Conservation (phyloP, 1,140 invertebrate genomes). For the Zaprionus tsacasi region DNA sequence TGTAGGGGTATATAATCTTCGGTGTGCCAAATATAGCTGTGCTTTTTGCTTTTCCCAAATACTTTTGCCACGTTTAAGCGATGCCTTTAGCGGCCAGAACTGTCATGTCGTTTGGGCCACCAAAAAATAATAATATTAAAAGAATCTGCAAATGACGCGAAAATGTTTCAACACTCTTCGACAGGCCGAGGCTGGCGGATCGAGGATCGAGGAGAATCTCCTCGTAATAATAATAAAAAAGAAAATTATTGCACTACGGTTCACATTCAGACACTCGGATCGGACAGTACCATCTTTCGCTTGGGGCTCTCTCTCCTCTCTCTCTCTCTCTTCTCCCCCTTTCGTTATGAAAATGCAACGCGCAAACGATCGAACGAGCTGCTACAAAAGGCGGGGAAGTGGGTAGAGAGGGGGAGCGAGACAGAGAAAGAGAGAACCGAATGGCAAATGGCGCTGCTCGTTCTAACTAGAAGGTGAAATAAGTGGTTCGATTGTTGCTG, state of each 20-base stretch:
- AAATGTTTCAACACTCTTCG: slow-evolving; percentile 78
- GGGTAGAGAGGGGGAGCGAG: background rate
- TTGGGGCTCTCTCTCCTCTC: slow-evolving; percentile 40
- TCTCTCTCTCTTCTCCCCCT: slow-evolving; percentile 1
- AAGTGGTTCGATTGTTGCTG: slow-evolving; percentile 80
- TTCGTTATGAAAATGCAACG: slow-evolving; percentile 66
- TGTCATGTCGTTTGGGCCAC: slow-evolving; percentile 56
- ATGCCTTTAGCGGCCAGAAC: slow-evolving; percentile 40
- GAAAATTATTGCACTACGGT: slow-evolving; percentile 81
- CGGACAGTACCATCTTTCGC: slow-evolving; percentile 81
- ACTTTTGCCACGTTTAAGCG: slow-evolving; percentile 25
- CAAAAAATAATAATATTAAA: slow-evolving; percentile 72
- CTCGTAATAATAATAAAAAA: slow-evolving; percentile 79
- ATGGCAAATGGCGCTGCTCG: slow-evolving; percentile 50
- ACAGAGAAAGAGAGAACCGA: slow-evolving; percentile 20
- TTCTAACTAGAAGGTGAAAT: slow-evolving; percentile 83
- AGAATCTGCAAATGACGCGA: slow-evolving; percentile 81
- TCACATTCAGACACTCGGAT: slow-evolving; percentile 72
- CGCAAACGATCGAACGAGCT: slow-evolving; percentile 40
- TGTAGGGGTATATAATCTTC: too few relatives aligned
- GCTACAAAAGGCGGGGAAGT: background rate
- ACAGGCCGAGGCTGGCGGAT: slow-evolving; percentile 21
- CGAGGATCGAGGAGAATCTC: slow-evolving; percentile 42
- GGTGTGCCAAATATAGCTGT: too few relatives aligned
- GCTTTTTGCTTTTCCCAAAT: slow-evolving; percentile 11